phyloP scores from a whole-genome alignment of 2,113 vertebrate species.

The Cnemophilus loriae region DNA sequence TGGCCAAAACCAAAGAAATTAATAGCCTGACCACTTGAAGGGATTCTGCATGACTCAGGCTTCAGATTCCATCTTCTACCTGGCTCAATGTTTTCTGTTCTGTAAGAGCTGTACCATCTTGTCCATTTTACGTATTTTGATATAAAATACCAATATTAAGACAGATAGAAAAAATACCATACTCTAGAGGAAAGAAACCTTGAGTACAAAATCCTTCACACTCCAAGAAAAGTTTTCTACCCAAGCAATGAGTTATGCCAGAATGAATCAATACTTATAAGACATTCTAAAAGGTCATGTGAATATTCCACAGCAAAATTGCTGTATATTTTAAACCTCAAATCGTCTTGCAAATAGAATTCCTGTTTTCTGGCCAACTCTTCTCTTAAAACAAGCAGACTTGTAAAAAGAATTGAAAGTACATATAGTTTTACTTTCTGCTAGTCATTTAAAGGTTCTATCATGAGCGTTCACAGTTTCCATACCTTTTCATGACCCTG shows the following conservation, averaged over 20 bases:
- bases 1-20: neutral
- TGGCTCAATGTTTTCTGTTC: neutral
- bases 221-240: neutral
- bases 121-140: neutral
- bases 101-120: neutral
- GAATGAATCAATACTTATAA: neutral
- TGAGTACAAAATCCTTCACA: neutral
- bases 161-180: neutral
- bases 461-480: neutral
- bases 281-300: neutral
- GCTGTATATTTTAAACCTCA: slow-evolving; percentile 7
- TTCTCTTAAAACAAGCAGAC: neutral
- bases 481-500: neutral
- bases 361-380: neutral
- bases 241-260: neutral
- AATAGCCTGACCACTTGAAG: neutral
- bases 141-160: neutral
- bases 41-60: neutral
- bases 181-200: neutral
- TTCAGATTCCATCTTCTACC: neutral
- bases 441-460: neutral
- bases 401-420: neutral
- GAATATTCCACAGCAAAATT: neutral
- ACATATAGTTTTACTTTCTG: neutral
- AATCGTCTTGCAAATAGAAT: slow-evolving; percentile 21